These are phyloP conservation scores for Pagetopsis macropterus DNA, from an alignment of 2,797 vertebrate species.

Conservation along the genomic window DNA sequence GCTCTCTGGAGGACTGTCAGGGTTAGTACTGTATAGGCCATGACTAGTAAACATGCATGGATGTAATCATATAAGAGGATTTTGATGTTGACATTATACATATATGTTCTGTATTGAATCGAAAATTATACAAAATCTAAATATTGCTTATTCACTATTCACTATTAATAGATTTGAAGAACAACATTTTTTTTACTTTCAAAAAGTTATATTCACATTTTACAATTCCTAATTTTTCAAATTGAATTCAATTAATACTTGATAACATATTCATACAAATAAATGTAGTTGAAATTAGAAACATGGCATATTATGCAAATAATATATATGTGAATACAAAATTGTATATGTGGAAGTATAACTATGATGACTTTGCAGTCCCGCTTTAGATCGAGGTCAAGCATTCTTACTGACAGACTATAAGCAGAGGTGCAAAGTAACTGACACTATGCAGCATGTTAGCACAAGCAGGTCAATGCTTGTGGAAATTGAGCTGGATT, in stretches of 20 bases:
- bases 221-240: not conserved
- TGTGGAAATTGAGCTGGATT: constrained; percentile 33
- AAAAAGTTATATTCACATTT: not conserved
- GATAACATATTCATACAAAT: not conserved
- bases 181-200: not conserved
- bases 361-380: not conserved
- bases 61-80: not conserved
- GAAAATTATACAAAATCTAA: not conserved
- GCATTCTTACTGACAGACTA: not conserved
- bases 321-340: not conserved
- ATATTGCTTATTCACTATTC: not conserved
- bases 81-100: not conserved
- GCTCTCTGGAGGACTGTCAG: constrained; percentile 33
- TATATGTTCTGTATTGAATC: constrained; percentile 17
- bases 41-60: constrained; percentile 1
- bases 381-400: not conserved
- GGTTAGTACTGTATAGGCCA: not conserved
- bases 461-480: constrained; percentile 21
- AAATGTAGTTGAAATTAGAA: not conserved
- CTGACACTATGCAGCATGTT: constrained; percentile 7
- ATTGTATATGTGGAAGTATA: not conserved
- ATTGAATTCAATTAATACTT: not conserved
- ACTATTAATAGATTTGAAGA: not conserved
- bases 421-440: constrained; percentile 10
- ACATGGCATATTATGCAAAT: not conserved